Conservation (phyloP, 1,140 invertebrate genomes). For the Platorchestia sp. region DNA sequence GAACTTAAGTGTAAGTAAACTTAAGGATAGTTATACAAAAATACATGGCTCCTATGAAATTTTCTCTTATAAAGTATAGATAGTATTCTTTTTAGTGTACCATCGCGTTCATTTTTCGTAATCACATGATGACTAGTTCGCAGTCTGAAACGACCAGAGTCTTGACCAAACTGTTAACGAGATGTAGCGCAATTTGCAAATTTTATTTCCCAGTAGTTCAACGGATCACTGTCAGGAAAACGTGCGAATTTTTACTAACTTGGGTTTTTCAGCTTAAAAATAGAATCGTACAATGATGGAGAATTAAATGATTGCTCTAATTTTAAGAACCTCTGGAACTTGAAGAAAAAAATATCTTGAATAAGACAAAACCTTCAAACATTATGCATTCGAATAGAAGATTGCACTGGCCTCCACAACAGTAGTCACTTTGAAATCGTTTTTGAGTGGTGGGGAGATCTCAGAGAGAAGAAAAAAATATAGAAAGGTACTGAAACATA, state of each 20-base stretch:
- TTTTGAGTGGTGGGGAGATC: background rate
- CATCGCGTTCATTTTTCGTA: slow-evolving; percentile 39
- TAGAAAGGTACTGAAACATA: background rate
- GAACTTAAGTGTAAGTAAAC: slow-evolving; percentile 39
- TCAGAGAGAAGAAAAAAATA: background rate
- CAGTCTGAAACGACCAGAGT: slow-evolving; percentile 48
- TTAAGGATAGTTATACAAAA: slow-evolving; percentile 50
- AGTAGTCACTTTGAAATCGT: background rate
- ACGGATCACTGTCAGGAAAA: background rate
- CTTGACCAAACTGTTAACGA: slow-evolving; percentile 42
- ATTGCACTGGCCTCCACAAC: background rate
- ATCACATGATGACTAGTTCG: slow-evolving; percentile 53
- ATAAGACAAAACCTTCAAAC: background rate
- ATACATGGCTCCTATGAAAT: slow-evolving; percentile 36
- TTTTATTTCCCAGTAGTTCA: background rate
- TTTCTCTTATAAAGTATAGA: slow-evolving; percentile 52
- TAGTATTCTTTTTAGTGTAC: slow-evolving; percentile 50
- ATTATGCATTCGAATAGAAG: no score
- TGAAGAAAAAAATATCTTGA: background rate
- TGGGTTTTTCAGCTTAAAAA: background rate
- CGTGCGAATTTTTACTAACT: background rate
- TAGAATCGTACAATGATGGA: background rate
- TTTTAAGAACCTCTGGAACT: background rate
- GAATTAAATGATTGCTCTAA: background rate
- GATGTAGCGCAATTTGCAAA: background rate